Percentiles rank a stretch among this genome's conserved stretches.
These are phyloP conservation scores for Gorsachius magnificus DNA, from an alignment of 2,797 vertebrate species.

Conservation along the genomic window DNA sequence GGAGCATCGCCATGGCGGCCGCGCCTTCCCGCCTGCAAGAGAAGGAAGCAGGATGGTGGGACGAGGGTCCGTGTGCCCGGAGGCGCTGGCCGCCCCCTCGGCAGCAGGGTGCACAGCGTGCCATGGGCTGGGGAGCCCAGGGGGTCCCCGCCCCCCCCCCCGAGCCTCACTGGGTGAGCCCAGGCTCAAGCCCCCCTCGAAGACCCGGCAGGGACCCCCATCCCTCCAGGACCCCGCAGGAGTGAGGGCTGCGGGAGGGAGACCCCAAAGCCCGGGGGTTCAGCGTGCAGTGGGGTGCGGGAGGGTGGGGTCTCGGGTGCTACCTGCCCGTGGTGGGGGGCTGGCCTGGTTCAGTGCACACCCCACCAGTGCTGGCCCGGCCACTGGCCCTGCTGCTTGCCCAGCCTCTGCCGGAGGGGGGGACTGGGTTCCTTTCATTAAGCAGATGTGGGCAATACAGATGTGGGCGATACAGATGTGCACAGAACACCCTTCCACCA, in stretches of 20 bases:
- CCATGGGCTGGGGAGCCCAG: neutral
- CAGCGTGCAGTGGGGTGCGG: neutral
- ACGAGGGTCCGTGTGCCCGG: rapidly evolving
- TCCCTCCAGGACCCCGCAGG: neutral
- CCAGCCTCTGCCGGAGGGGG: no score
- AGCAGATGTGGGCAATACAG: neutral
- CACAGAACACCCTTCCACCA: neutral
- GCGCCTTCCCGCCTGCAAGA: neutral
- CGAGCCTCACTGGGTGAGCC: neutral
- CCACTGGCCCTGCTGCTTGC: no score
- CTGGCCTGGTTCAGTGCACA: rapidly evolving
- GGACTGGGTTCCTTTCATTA: neutral
- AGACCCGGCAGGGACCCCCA: neutral
- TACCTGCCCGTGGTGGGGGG: no score
- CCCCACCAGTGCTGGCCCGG: rapidly evolving
- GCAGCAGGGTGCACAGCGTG: rapidly evolving
- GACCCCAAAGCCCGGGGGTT: neutral
- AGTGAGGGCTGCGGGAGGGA: neutral
- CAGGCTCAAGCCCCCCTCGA: rapidly evolving
- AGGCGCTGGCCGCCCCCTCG: rapidly evolving
- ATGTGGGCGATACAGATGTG: neutral
- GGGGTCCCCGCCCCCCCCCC: neutral
- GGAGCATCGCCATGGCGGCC: conserved; percentile 73
- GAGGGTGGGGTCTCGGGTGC: neutral
- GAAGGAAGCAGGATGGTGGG: neutral